Evolutionary conservation across 2,888 invertebrate genomes (phyloP).

Genomic region (Athripsodes cinereus): DNA sequence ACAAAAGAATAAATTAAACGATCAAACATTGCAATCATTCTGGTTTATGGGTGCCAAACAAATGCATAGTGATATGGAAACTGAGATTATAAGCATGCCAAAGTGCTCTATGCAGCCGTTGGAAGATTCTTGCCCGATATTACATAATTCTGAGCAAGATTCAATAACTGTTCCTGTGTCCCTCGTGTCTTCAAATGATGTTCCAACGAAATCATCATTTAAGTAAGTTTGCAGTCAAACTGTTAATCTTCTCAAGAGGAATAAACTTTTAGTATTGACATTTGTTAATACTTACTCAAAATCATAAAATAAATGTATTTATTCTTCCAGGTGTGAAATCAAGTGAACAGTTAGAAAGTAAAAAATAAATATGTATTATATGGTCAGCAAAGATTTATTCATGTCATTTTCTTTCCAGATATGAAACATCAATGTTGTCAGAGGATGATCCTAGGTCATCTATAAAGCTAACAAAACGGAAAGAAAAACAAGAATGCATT

Average conservation of each 20-base stretch:
- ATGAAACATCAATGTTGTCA: constrained; percentile 44
- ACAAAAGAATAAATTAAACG: constrained; percentile 18
- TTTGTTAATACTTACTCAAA: no score
- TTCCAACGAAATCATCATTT: background rate
- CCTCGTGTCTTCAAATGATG: constrained; percentile 2
- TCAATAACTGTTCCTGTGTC: constrained; percentile 24
- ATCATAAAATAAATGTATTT: no score
- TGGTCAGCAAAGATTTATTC: background rate
- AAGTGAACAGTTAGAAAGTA: no score
- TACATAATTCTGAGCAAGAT: constrained; percentile 24
- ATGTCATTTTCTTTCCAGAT: constrained; percentile 32
- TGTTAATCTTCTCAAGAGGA: no score
- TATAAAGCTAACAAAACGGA: constrained; percentile 43
- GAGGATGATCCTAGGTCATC: constrained; percentile 50
- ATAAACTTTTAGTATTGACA: background rate
- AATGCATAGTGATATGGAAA: constrained; percentile 33
- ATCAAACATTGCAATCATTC: constrained; percentile 14
- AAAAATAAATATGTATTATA: background rate
- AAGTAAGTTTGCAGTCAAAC: no score
- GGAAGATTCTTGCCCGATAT: constrained; percentile 32
- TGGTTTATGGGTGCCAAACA: constrained; percentile 8
- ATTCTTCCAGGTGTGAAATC: no score
- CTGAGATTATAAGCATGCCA: constrained; percentile 35
- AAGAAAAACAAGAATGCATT: constrained; percentile 40
- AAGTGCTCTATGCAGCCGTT: constrained; percentile 35